Evolutionary conservation across 2,888 invertebrate species (phyloP).

Genomic region (Alcis repandata): DNA sequence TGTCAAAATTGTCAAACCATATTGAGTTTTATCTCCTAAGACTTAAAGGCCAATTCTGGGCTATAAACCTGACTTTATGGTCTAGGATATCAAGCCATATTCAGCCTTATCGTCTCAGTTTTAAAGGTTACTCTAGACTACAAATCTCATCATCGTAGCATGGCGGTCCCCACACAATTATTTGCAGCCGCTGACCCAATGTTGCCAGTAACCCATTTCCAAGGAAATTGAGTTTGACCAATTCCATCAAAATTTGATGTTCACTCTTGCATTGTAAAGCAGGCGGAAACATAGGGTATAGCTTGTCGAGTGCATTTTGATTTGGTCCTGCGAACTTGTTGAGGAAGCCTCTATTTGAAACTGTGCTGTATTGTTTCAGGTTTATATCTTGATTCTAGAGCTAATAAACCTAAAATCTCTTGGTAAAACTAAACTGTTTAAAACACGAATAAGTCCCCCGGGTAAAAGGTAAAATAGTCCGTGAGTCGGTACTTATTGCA

Average conservation of each 20-base stretch:
- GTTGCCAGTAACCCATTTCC: conserved; percentile 77
- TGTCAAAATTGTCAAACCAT: neutral
- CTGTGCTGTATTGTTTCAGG: neutral
- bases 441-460: too few species aligned
- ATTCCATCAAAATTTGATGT: conserved; percentile 81
- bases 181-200: conserved; percentile 70
- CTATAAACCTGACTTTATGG: neutral
- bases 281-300: conserved; percentile 36
- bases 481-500: too few species aligned
- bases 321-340: neutral
- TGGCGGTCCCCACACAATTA: conserved; percentile 79
- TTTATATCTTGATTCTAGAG: too few species aligned
- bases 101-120: conserved; percentile 31
- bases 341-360: neutral
- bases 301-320: conserved; percentile 14
- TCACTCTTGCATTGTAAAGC: conserved; percentile 81
- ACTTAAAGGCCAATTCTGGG: conserved; percentile 42
- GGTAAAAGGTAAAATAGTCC: too few species aligned
- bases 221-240: conserved; percentile 82
- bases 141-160: conserved; percentile 51
- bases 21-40: conserved; percentile 31
- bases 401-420: too few species aligned
- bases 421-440: too few species aligned
- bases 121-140: conserved; percentile 48
- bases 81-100: neutral